Percentiles rank a stretch among this genome's conserved stretches.
Conservation (phyloP, 2,888 invertebrate genomes). For the Baronia brevicornis region DNA sequence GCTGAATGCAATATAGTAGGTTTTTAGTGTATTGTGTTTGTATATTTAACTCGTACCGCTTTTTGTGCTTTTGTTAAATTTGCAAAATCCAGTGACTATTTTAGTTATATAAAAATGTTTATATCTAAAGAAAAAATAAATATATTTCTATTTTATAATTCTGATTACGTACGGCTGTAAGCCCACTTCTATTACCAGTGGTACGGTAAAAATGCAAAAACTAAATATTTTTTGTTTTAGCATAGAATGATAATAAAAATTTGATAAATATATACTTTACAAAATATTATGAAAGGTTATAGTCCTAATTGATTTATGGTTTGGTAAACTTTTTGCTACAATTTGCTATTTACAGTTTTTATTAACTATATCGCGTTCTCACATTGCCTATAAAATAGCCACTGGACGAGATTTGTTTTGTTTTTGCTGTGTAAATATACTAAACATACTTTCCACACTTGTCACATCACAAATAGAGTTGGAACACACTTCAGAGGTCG, state of each 20-base stretch:
- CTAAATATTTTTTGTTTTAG: too few relatives aligned
- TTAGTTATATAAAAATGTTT: slow-evolving; percentile 1
- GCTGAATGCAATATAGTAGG: slow-evolving; percentile 13
- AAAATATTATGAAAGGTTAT: too few relatives aligned
- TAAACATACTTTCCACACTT: slow-evolving; percentile 64
- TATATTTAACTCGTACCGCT: slow-evolving; percentile 19
- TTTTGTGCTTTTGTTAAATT: slow-evolving; percentile 24
- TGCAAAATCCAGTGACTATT: slow-evolving; percentile 13
- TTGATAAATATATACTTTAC: too few relatives aligned
- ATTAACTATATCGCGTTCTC: not conserved
- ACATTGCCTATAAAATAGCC: slow-evolving; percentile 30
- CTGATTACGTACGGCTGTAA: too few relatives aligned
- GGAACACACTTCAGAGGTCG: slow-evolving; percentile 72
- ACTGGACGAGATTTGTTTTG: slow-evolving; percentile 43
- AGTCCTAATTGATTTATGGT: too few relatives aligned
- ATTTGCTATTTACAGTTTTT: not conserved
- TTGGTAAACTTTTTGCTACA: too few relatives aligned
- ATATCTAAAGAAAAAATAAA: too few relatives aligned
- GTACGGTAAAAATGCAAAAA: too few relatives aligned
- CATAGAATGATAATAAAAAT: too few relatives aligned
- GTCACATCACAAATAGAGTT: slow-evolving; percentile 68
- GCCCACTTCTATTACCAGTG: too few relatives aligned
- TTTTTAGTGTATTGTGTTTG: slow-evolving; percentile 15
- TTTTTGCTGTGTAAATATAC: slow-evolving; percentile 72
- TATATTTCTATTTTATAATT: too few relatives aligned